These are phyloP conservation scores for Sminthopsis crassicaudata DNA, from an alignment of 2,113 vertebrate species.

Conservation along the genomic window DNA sequence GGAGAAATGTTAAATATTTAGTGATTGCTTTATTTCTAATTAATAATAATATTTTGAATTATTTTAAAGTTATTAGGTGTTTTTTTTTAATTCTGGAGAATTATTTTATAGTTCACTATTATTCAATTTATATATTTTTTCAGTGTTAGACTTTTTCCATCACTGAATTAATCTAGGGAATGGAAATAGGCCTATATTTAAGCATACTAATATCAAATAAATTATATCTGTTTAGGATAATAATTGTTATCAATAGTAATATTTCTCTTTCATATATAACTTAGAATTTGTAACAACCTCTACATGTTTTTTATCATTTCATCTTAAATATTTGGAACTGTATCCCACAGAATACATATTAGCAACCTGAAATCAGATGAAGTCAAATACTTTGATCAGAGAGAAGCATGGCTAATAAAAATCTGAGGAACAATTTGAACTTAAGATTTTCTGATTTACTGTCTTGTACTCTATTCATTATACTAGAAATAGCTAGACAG, in stretches of 20 bases:
- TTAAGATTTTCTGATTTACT: background rate
- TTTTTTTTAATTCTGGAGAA: slow-evolving; percentile 3
- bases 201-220: background rate
- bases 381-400: background rate
- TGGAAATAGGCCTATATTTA: background rate
- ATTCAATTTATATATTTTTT: background rate
- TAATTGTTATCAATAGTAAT: background rate
- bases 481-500: background rate
- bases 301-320: background rate
- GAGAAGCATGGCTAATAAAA: background rate
- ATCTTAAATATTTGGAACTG: background rate
- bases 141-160: background rate
- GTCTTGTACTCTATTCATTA: background rate
- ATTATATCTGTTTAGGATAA: background rate
- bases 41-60: slow-evolving; percentile 17
- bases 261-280: background rate
- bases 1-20: background rate
- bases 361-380: background rate
- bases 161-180: background rate
- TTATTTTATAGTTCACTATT: background rate
- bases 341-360: background rate
- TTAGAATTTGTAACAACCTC: background rate
- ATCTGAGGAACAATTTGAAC: background rate
- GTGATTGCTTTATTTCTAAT: slow-evolving; percentile 1
- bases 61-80: slow-evolving; percentile 1